phyloP scores from a whole-genome alignment of 30 jellyfish, hydroid and myxozoan species.

The Turritopsis rubra region DNA sequence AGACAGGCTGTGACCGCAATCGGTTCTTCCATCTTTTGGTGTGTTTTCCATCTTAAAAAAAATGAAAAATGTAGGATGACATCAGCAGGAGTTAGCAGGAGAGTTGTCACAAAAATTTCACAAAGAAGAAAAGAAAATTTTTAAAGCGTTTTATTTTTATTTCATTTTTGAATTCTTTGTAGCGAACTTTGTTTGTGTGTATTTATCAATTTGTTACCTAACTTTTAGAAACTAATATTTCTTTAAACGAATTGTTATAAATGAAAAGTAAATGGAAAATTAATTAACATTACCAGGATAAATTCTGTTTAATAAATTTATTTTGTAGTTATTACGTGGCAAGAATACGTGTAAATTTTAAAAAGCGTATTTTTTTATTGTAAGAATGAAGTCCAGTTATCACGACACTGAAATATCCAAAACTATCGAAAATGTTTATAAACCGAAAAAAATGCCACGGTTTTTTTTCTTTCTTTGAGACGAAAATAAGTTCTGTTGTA shows the following conservation, averaged over 20 bases:
- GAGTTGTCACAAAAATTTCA: too few relatives aligned
- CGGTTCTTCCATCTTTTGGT: too few relatives aligned
- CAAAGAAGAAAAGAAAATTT: too few relatives aligned
- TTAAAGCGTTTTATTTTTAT: background rate
- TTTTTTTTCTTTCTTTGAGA: background rate
- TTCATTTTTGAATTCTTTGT: background rate
- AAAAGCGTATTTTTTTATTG: background rate
- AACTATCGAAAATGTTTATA: background rate
- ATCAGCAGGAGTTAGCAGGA: too few relatives aligned
- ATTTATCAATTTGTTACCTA: background rate
- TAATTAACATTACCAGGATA: background rate
- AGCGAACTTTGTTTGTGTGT: background rate
- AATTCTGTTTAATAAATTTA: background rate
- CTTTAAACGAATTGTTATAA: background rate
- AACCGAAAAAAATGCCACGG: background rate
- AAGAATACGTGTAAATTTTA: background rate
- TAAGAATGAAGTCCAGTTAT: background rate
- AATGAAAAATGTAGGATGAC: too few relatives aligned
- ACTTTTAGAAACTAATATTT: background rate
- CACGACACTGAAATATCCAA: background rate
- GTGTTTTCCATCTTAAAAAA: too few relatives aligned
- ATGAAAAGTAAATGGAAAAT: background rate
- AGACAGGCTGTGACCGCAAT: too few relatives aligned
- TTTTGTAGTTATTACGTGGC: background rate
- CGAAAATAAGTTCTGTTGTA: background rate